phyloP scores from a whole-genome alignment of 2,888 invertebrate genomes.

The Dasypolia templi region DNA sequence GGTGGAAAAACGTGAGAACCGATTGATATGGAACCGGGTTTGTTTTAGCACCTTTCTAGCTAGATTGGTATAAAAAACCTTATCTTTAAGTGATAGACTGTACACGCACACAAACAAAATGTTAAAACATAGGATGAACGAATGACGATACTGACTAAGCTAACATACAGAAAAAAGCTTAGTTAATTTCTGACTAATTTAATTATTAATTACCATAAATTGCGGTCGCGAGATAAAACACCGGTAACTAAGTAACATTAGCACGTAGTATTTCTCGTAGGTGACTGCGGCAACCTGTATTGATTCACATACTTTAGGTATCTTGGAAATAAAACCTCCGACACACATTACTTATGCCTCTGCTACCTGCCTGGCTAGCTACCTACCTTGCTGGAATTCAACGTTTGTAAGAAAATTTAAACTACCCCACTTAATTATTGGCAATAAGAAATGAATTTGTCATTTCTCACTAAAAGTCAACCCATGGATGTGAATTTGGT shows the following conservation, averaged over 20 bases:
- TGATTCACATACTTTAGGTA: slow-evolving; percentile 10
- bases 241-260: not conserved
- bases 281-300: slow-evolving; percentile 16
- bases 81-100: not conserved
- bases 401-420: not conserved
- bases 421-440: not conserved
- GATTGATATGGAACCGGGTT: not conserved
- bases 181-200: too few species aligned
- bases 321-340: slow-evolving; percentile 11
- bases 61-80: not conserved
- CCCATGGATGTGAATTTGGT: not conserved
- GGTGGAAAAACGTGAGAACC: slow-evolving; percentile 38
- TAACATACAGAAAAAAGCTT: not conserved
- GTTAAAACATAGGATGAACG: not conserved
- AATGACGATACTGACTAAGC: not conserved
- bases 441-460: not conserved
- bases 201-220: not conserved
- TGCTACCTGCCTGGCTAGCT: not conserved
- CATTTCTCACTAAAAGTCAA: not conserved
- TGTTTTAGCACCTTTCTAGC: slow-evolving; percentile 11
- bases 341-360: not conserved
- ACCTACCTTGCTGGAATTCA: too few species aligned
- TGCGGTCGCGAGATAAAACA: not conserved
- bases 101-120: not conserved
- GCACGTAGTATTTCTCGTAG: not conserved